These are phyloP conservation scores for Hypothenemus hampei DNA, from an alignment of 1,140 invertebrate species.

Conservation along the genomic window DNA sequence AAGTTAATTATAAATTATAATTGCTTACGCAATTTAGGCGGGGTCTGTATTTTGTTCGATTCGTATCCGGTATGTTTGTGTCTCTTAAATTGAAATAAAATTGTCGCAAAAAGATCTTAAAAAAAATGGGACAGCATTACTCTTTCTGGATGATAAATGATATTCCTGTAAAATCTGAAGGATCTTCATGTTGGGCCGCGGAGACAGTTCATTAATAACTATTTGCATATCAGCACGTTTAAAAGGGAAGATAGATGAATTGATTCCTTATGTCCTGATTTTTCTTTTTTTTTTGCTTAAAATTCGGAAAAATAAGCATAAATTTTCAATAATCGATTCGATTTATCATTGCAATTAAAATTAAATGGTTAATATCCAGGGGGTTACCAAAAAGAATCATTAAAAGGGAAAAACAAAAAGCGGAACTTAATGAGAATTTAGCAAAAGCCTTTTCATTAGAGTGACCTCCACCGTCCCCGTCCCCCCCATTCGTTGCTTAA, in stretches of 20 bases:
- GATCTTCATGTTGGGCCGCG: slow-evolving; percentile 1
- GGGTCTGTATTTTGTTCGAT: no score
- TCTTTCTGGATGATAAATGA: slow-evolving; percentile 1
- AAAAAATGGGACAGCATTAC: no score
- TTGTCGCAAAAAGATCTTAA: no score
- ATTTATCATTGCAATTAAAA: neutral
- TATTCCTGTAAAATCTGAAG: slow-evolving; percentile 2
- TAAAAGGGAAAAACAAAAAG: slow-evolving; percentile 1
- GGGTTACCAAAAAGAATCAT: slow-evolving; percentile 2
- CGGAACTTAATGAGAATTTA: slow-evolving; percentile 15
- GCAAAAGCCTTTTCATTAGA: slow-evolving; percentile 12
- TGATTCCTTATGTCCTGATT: slow-evolving; percentile 1
- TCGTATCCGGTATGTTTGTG: no score
- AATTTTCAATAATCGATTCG: neutral
- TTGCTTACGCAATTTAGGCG: no score
- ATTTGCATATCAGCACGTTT: slow-evolving; percentile 13
- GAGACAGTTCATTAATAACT: slow-evolving; percentile 12
- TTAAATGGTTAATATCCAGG: neutral
- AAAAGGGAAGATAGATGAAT: slow-evolving; percentile 5
- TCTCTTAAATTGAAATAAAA: no score
- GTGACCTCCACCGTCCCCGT: no score
- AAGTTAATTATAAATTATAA: no score
- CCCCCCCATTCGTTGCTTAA: neutral
- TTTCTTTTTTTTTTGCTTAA: neutral
- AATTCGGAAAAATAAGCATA: neutral